Base-by-base conservation (phyloP, 2,113 vertebrate species). In the Cavia aperea region DNA sequence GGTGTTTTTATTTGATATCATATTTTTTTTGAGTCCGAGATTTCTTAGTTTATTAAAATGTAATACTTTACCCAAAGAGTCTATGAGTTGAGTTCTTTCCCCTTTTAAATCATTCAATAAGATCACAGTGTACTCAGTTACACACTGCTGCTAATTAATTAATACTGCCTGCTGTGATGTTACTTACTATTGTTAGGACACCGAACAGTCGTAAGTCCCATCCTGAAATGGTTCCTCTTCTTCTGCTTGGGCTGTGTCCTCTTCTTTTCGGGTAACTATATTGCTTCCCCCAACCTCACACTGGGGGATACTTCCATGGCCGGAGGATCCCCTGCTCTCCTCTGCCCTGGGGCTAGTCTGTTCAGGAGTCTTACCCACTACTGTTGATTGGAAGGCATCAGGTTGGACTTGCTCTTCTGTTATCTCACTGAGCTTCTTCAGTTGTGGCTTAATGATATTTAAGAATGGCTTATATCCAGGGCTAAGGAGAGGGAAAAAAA, bases 381-480 rank as follows among this genome's bases (percentile, higher is more conserved):
- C 97, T 93, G 93, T 70, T 1, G 99, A 98, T 97, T 99, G 99
- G 97, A 99, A 99, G 6, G 98, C 97, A 95, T 99, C 99, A 1
- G 98, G 98, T 94, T 98, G 98, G 49, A 98, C 97, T 96, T 98
- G 98, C 95, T 99, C 98, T 79, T 98, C 97, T 0, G 96, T 96
- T 49, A 98, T 96, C 89, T 99, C 98, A 90, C 98, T 97, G 91
- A 99, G 97, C 94, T 98, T 98, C 97, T 99, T 98, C 46, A 99
- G 98, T 93, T 99, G 98, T 36, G 99, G 98, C 95, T 98, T 98
- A 96, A 99, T 98, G 97, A 99, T 96, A 96, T 98, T 98, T 94
- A 99, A 97, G 97, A 99, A 99, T 92, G 99, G 98, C 98, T 99
- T 99, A 97, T 99, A 99, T 93, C 99, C 99, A 95, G 99, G 98